phyloP scores from a whole-genome alignment of 2,797 vertebrate species.

The Alauda arvensis region DNA sequence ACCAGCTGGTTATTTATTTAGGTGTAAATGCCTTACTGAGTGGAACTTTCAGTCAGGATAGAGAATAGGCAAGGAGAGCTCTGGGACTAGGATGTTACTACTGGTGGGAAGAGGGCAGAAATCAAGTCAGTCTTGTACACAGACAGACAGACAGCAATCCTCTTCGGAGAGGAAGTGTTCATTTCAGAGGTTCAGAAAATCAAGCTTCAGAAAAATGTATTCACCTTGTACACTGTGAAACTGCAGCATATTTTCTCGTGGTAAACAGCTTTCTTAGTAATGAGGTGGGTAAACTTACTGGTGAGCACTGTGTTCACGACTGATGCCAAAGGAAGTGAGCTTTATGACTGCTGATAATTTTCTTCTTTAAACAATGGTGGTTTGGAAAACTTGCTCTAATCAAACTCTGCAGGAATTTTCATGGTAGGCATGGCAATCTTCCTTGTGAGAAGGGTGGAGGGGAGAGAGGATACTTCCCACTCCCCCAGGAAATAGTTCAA shows the following conservation, averaged over 20 bases:
- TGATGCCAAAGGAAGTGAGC: conserved; percentile 8
- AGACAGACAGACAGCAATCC: background rate
- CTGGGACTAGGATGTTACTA: background rate
- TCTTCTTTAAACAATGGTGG: background rate
- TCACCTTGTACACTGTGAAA: background rate
- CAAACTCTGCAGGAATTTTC: background rate
- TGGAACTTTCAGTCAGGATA: background rate
- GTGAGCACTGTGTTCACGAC: background rate
- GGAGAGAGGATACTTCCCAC: background rate
- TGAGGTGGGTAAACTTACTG: background rate
- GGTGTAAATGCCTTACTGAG: background rate
- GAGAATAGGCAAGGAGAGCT: background rate
- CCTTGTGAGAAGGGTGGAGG: background rate
- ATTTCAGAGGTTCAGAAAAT: background rate
- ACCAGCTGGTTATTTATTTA: background rate
- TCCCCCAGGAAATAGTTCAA: background rate
- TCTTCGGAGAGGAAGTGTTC: background rate
- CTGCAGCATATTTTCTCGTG: background rate
- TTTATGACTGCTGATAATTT: background rate
- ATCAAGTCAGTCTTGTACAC: background rate
- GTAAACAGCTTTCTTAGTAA: background rate
- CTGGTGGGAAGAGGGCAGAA: background rate
- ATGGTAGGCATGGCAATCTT: background rate
- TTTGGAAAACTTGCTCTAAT: conserved; percentile 2
- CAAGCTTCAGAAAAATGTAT: background rate